Evolutionary conservation across 1,140 invertebrate genomes (phyloP), one percentile per base, ranked within the genome.

Genomic region (Sesamia nonagrioides): DNA sequence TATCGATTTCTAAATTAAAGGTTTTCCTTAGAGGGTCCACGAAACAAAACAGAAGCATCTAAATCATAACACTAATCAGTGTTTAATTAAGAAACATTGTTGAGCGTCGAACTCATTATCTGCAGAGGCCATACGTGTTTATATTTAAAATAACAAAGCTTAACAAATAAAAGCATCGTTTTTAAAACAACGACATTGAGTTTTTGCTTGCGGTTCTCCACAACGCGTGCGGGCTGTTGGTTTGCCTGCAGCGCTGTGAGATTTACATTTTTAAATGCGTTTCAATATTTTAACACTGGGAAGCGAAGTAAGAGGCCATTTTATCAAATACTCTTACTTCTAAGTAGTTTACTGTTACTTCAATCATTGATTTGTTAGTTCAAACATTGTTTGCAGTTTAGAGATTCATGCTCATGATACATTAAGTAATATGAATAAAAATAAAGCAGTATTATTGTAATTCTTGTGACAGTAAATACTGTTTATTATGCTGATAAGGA

Each of bases 81-180:
- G 71, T 58, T 60, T 45, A 73, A 60, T 73, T 73, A 73, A 60
- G 40, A 73, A 73, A 73, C 37, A 58, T 73, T 37, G 21, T 58
- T 56, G 56, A 58, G 54, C 27, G 15, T 72, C 17, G 1, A 48
- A 42, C 17, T 56, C 8, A 63, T 63, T 40, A 63, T 63, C 37
- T 63, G 37, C 8, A 35, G 60, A 42, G 37, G 60, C n/a, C 37
- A n/a, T 63, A 54, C 69, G 50, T 56, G 1, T 45, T 68, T 40
- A 54, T 37, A 56, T 72, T 72, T 18, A 56, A 13, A 52, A 72
- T 54, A 52, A 18, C 35, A 33, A 40, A 40, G 69, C 35, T 72
- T 56, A 37, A 40, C n/a, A 33, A 52, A 33, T 72, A 68, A 68
- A 54, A 35, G 33, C 35, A 13, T 40, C 33, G 33, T 54, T 72